Evolutionary conservation across 2,888 invertebrate genomes (phyloP).

Genomic region (Vanessa cardui): DNA sequence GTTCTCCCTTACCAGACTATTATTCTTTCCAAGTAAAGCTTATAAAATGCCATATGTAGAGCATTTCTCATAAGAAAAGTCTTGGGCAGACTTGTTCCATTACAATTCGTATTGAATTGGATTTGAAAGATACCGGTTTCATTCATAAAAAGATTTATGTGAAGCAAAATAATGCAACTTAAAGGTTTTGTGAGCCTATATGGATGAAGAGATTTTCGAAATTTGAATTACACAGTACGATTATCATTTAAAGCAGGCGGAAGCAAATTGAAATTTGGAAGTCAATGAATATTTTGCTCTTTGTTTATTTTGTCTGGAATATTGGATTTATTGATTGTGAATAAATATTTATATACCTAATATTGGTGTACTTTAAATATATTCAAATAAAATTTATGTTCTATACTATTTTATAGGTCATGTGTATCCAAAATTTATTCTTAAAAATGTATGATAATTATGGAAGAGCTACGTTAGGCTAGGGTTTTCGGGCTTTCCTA

Average conservation of each 20-base stretch:
- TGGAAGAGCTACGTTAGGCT: no score
- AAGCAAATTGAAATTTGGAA: neutral
- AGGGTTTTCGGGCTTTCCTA: no score
- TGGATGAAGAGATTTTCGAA: neutral
- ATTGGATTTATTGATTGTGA: no score
- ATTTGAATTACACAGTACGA: neutral
- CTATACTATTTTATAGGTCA: no score
- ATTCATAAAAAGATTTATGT: neutral
- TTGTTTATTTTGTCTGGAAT: no score
- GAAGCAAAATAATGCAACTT: constrained; percentile 2
- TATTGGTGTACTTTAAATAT: no score
- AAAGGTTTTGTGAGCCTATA: constrained; percentile 1
- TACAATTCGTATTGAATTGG: neutral
- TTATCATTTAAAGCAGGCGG: neutral
- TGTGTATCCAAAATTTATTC: no score
- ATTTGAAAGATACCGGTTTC: neutral
- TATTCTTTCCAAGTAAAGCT: neutral
- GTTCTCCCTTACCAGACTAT: neutral
- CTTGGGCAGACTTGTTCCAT: neutral
- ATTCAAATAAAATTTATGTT: no score
- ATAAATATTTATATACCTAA: no score
- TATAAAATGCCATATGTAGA: no score
- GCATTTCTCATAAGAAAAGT: neutral
- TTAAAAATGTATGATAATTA: no score
- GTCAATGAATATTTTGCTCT: no score